phyloP scores from a whole-genome alignment of 92 coral and sea anemone genomes.

The Epizoanthus rinbou region DNA sequence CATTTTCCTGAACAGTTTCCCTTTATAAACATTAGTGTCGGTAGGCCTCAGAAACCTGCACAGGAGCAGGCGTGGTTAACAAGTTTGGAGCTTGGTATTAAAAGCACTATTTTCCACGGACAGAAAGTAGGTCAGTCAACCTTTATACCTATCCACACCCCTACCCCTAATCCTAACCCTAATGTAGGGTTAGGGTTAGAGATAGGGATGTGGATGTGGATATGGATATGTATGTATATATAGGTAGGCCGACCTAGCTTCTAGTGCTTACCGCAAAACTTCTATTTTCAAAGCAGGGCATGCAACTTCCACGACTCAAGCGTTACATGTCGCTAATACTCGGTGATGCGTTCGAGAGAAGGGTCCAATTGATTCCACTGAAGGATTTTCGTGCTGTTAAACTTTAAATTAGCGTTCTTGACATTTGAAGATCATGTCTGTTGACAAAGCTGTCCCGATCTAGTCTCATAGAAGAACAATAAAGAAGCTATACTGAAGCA shows the following conservation, averaged over 20 bases:
- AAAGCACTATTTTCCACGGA: no score
- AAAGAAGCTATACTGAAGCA: background rate
- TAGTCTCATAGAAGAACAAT: background rate
- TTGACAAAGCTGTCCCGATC: slow-evolving; percentile 27
- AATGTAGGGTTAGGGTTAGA: no score
- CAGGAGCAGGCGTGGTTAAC: background rate
- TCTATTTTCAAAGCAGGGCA: no score
- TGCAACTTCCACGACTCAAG: background rate
- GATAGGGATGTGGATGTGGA: no score
- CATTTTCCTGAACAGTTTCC: no score
- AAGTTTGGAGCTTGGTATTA: background rate
- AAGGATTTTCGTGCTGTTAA: background rate
- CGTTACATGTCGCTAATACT: background rate
- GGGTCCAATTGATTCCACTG: background rate
- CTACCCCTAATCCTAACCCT: no score
- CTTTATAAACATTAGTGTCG: no score
- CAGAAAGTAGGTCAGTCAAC: no score
- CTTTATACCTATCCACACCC: no score
- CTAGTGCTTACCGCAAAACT: no score
- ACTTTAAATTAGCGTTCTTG: background rate
- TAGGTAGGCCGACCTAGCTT: no score
- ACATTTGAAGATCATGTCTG: slow-evolving; percentile 1
- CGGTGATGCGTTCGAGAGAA: background rate
- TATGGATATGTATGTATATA: no score
- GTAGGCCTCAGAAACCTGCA: background rate